These are phyloP conservation scores for Chloroclystis v-ata DNA, from an alignment of 2,888 invertebrate genomes.

Conservation along the genomic window DNA sequence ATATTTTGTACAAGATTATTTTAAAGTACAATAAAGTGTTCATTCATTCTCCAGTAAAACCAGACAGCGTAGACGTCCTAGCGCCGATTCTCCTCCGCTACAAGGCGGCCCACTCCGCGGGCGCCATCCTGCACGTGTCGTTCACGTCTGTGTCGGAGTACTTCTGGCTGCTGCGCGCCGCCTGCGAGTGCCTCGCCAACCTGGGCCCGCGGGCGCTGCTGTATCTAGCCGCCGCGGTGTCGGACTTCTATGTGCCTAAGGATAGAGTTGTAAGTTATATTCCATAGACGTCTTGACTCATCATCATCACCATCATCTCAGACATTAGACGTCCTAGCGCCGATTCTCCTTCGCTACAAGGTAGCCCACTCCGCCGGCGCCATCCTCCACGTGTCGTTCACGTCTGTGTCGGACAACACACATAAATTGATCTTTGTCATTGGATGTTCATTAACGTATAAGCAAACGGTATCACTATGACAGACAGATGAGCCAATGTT, in stretches of 20 bases:
- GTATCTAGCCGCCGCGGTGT: conserved; percentile 98
- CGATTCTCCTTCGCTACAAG: conserved; percentile 81
- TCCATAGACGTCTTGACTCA: too few relatives aligned
- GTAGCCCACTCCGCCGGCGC: conserved; percentile 85
- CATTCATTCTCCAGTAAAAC: conserved; percentile 84
- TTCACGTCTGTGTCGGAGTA: conserved; percentile 95
- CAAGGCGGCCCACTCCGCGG: conserved; percentile 86
- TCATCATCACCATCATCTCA: too few relatives aligned
- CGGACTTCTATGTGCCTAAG: conserved; percentile 98
- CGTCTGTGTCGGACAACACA: conserved; percentile 92
- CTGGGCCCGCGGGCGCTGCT: conserved; percentile 85
- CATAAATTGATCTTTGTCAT: too few relatives aligned
- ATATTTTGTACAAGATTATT: too few relatives aligned
- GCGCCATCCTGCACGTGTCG: conserved; percentile 84
- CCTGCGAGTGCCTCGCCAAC: conserved; percentile 85
- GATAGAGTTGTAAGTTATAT: conserved; percentile 87
- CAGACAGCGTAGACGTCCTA: conserved; percentile 84
- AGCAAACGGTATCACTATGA: too few relatives aligned
- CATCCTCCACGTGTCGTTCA: conserved; percentile 87
- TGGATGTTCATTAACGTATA: too few relatives aligned
- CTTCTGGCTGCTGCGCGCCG: conserved; percentile 91
- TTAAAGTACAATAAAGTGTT: too few relatives aligned
- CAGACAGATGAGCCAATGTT: too few relatives aligned
- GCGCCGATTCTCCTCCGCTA: conserved; percentile 86
- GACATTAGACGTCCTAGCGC: conserved; percentile 84